Percentiles rank a stretch among this genome's conserved stretches.
Conservation (phyloP, 2,888 invertebrate genomes). For the Rapana venosa region DNA sequence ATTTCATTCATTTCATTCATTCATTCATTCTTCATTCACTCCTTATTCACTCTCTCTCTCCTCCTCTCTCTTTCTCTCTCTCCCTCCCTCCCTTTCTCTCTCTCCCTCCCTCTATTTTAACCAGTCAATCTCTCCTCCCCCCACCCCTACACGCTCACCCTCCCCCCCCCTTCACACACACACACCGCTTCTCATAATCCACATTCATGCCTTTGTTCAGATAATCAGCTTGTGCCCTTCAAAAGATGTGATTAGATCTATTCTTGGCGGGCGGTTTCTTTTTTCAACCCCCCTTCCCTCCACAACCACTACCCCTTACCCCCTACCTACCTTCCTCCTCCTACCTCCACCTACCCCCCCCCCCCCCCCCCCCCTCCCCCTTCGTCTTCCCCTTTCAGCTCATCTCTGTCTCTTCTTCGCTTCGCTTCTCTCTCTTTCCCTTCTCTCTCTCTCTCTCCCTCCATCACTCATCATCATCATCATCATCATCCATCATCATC, state of each 20-base stretch:
- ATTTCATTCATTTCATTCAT: background rate
- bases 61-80: background rate
- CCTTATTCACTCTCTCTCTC: no score
- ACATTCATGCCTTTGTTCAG: no score
- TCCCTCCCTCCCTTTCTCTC: background rate
- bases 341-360: background rate
- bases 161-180: no score
- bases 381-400: background rate
- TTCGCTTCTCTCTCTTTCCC: background rate
- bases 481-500: no score
- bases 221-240: no score
- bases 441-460: no score
- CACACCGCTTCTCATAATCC: no score
- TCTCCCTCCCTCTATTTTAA: background rate
- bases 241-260: no score
- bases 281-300: background rate
- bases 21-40: background rate
- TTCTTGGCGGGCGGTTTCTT: background rate
- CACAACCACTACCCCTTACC: background rate
- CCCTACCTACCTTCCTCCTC: background rate
- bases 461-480: no score
- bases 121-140: background rate
- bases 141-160: background rate
- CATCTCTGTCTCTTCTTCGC: background rate
- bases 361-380: background rate